Conservation (phyloP, 2,888 invertebrate genomes). For the Polydrusus pterygomalis region DNA sequence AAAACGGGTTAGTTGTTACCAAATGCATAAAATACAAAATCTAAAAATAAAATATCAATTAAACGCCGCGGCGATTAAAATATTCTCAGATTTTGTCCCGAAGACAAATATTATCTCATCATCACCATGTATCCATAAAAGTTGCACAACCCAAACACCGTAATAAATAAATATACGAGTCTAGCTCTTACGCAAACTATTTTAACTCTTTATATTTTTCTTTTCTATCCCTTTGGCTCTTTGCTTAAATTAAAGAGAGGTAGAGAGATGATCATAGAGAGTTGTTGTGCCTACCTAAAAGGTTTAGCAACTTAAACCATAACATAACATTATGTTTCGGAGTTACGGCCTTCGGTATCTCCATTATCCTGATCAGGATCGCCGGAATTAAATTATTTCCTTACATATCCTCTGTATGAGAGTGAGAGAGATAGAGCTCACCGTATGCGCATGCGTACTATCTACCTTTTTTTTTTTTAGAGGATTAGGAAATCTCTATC, state of each 20-base stretch:
- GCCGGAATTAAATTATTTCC: no score
- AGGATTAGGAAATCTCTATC: no score
- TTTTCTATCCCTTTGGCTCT: constrained; percentile 11
- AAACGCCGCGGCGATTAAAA: constrained; percentile 22
- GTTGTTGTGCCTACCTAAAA: neutral
- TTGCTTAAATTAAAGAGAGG: constrained; percentile 9
- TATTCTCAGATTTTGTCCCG: constrained; percentile 23
- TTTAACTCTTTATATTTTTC: neutral
- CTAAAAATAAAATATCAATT: constrained; percentile 31
- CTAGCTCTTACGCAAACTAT: constrained; percentile 23
- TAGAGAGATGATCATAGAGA: neutral
- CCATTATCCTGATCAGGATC: no score
- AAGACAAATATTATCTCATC: constrained; percentile 41
- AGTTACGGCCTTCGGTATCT: no score
- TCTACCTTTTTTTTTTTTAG: no score
- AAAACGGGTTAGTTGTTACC: neutral
- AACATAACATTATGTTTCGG: no score
- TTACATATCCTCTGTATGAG: no score
- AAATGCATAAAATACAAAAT: constrained; percentile 15
- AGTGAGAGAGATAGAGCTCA: no score
- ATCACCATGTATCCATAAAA: constrained; percentile 26
- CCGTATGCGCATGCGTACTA: no score
- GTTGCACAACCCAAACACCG: constrained; percentile 29
- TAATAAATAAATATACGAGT: constrained; percentile 20
- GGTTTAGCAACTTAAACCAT: no score